A percentile compares a stretch with the other conserved stretches of the same genome.
Evolutionary conservation across 2,113 vertebrate species (phyloP).

Genomic region (Halichoeres trimaculatus): DNA sequence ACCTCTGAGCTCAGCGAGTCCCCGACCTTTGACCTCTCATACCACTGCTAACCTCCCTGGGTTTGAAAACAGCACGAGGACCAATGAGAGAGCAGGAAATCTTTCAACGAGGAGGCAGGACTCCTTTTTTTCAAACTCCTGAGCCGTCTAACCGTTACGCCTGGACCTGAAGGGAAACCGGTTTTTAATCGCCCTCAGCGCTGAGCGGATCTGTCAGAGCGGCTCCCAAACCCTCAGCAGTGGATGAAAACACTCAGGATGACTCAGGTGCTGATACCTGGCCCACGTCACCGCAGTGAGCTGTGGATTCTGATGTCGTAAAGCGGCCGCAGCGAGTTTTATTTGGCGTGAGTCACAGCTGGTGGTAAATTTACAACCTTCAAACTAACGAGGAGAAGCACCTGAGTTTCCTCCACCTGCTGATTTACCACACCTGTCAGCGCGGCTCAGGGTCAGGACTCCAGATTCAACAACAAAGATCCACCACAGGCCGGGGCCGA

Average conservation of each 20-base stretch:
- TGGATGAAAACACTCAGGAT: neutral
- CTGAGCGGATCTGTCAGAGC: neutral
- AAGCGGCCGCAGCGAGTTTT: neutral
- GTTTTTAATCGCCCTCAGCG: constrained; percentile 47
- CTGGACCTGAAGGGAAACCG: constrained; percentile 2
- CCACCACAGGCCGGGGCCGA: no score
- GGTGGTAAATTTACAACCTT: neutral
- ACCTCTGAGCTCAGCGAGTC: constrained; percentile 7
- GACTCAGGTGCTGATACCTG: constrained; percentile 47
- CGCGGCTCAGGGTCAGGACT: no score
- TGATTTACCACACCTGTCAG: neutral
- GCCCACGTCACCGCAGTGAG: constrained; percentile 25
- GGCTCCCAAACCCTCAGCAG: no score
- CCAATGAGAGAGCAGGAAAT: constrained; percentile 27
- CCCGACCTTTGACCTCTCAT: constrained; percentile 45
- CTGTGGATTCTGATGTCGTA: constrained; percentile 3
- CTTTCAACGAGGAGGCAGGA: constrained; percentile 24
- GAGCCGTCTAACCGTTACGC: constrained; percentile 7
- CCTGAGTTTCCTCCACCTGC: neutral
- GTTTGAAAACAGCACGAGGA: constrained; percentile 5
- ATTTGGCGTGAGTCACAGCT: constrained; percentile 18
- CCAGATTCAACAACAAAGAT: no score
- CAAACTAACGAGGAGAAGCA: neutral
- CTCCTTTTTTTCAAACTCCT: neutral
- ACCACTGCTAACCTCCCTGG: neutral